phyloP scores from a whole-genome alignment of 2,797 vertebrate species.

The Mareca strepera region DNA sequence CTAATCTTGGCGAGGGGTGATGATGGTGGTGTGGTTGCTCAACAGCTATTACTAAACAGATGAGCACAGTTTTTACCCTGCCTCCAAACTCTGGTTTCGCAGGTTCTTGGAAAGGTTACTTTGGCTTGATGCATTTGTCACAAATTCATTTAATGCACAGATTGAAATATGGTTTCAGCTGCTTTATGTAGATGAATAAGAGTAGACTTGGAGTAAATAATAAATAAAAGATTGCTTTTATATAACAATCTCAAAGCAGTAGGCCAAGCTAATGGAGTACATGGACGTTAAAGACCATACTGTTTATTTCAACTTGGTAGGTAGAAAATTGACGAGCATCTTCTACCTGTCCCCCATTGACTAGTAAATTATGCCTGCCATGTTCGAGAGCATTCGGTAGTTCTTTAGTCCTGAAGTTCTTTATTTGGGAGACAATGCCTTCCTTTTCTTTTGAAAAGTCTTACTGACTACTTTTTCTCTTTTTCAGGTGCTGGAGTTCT shows the following conservation, averaged over 20 bases:
- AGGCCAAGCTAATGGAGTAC: not conserved
- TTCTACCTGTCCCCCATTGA: not conserved
- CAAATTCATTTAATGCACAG: not conserved
- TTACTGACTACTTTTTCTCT: not conserved
- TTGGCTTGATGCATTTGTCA: not conserved
- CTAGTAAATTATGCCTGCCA: not conserved
- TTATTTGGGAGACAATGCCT: not conserved
- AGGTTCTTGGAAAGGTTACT: not conserved
- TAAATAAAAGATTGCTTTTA: not conserved
- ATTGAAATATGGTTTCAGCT: not conserved
- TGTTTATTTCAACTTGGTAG: not conserved
- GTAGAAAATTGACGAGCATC: not conserved
- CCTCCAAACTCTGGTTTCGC: not conserved
- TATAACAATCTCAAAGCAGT: not conserved
- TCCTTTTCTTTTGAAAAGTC: not conserved
- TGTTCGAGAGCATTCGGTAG: not conserved
- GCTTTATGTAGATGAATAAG: not conserved
- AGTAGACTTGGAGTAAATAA: not conserved
- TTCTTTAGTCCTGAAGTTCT: not conserved
- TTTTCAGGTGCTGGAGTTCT: constrained; percentile 49
- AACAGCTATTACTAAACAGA: not conserved
- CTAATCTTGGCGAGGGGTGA: not conserved
- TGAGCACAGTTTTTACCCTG: not conserved
- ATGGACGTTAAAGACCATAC: not conserved
- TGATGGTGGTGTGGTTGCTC: not conserved